Evolutionary conservation across 1,140 invertebrate genomes (phyloP), one percentile per base, ranked within the genome.

Genomic region (Formica selysi): DNA sequence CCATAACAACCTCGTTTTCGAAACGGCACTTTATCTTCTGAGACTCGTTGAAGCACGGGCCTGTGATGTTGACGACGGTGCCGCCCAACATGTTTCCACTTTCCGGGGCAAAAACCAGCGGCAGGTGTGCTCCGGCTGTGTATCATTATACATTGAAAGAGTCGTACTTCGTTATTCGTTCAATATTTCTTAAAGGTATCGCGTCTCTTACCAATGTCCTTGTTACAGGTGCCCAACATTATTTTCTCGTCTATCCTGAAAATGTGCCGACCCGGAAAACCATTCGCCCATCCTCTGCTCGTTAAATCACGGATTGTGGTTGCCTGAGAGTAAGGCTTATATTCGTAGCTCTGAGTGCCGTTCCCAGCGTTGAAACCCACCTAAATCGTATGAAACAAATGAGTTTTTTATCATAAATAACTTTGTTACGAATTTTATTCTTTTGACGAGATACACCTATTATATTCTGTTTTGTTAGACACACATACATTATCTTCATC

Each of bases 341-440:
- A 99, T 94, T 99, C 98, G 93, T 97, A 99, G 81, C 97, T 97
- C 92, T 97, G 96, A 1, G 98, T 99, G 19, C 98, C 98, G 92
- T 99, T 99, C 78, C 98, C 98, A 73, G 97, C 98, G 93, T 99
- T 99, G 94, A 99, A 99, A 54, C 98, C 98, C 91, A 99, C 97
- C 98, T 78, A 16, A 32, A 59, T 1, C 10, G 13, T 8, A 22
- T 59, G 91, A 87, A 29, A 78, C 13, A 16, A 44, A 51, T 16
- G 41, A 73, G 19, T 73, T 61, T 51, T 44, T 32, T 32, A 44
- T 44, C 8, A 16, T 6, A 22, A 59, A 13, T 51, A 68, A 59
- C 36, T 67, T 38, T 61, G 22, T 59, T 38, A 79, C 3, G 7
- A 44, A 65, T 65, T 22, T 64, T 41, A n/a, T 16, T 0, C 13